Conservation (phyloP, 1,140 invertebrate genomes). For the Pantala flavescens region DNA sequence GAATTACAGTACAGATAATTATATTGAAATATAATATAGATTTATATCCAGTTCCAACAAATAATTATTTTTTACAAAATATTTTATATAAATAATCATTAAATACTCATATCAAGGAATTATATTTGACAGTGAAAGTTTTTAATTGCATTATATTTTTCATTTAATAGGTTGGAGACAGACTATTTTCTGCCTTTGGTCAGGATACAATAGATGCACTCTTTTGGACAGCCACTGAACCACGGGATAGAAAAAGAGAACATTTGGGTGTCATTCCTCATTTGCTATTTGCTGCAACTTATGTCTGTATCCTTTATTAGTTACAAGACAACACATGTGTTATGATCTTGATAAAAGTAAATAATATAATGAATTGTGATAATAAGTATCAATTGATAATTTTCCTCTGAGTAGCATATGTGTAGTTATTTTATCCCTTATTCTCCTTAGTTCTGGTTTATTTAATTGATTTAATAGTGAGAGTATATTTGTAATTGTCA, state of each 20-base stretch:
- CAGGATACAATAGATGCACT: conserved; percentile 96
- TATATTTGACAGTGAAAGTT: background rate
- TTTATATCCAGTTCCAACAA: too few species aligned
- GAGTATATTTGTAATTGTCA: too few species aligned
- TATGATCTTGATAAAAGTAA: background rate
- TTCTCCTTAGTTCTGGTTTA: too few species aligned
- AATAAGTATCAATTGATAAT: background rate
- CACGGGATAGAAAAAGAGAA: conserved; percentile 64
- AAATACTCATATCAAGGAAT: too few species aligned
- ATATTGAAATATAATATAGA: too few species aligned
- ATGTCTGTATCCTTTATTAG: conserved; percentile 81
- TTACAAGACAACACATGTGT: background rate
- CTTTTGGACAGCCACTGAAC: conserved; percentile 96
- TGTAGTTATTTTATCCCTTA: conserved; percentile 12
- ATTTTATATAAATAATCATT: too few species aligned
- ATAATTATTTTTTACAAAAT: too few species aligned
- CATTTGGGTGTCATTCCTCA: conserved; percentile 82
- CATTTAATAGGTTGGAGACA: conserved; percentile 61
- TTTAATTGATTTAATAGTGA: too few species aligned
- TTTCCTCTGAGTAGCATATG: conserved; percentile 13
- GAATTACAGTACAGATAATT: too few species aligned
- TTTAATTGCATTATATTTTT: conserved; percentile 12
- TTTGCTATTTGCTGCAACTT: conserved; percentile 76
- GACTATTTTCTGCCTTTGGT: conserved; percentile 92
- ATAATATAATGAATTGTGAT: conserved; percentile 4